These are phyloP conservation scores for Plumapathes pennacea DNA, from an alignment of 92 coral and sea anemone species.

Conservation along the genomic window DNA sequence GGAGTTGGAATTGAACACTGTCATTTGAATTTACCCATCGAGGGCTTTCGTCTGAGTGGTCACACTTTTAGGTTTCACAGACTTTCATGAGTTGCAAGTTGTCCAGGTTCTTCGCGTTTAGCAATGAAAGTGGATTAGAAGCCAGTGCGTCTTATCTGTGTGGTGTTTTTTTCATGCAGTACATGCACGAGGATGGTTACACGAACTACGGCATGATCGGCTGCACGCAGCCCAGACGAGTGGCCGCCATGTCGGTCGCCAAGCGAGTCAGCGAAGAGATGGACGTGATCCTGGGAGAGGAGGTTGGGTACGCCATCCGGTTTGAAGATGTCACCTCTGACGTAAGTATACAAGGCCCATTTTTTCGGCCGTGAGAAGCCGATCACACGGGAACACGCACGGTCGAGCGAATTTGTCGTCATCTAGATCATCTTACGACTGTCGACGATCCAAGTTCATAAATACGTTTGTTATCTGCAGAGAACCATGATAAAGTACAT, in stretches of 20 bases:
- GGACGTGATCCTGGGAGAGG: conserved; percentile 80
- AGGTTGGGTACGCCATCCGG: conserved; percentile 96
- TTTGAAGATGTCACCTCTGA: conserved; percentile 97
- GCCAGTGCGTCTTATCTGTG: neutral
- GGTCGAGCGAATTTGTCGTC: too few species aligned
- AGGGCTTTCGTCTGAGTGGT: too few species aligned
- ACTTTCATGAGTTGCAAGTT: too few species aligned
- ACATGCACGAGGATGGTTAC: conserved; percentile 98
- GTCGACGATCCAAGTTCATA: too few species aligned
- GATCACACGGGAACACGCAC: too few species aligned
- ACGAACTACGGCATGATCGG: conserved; percentile 98
- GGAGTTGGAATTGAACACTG: too few species aligned
- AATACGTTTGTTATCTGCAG: conserved; percentile 52
- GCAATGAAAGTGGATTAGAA: neutral
- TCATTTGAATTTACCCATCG: too few species aligned
- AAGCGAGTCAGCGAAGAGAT: conserved; percentile 98
- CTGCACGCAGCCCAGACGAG: conserved; percentile 98
- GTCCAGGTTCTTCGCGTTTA: too few species aligned
- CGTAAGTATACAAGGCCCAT: conserved; percentile 44
- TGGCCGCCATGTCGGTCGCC: conserved; percentile 99
- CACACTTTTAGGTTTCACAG: too few species aligned
- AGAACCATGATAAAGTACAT: conserved; percentile 92
- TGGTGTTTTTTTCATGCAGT: conserved; percentile 38
- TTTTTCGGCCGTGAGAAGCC: too few species aligned
- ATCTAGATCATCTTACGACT: too few species aligned